A percentile compares a stretch with the other conserved stretches of the same genome.
Evolutionary conservation across 2,113 vertebrate genomes (phyloP).

Genomic region (Tamias sibiricus): DNA sequence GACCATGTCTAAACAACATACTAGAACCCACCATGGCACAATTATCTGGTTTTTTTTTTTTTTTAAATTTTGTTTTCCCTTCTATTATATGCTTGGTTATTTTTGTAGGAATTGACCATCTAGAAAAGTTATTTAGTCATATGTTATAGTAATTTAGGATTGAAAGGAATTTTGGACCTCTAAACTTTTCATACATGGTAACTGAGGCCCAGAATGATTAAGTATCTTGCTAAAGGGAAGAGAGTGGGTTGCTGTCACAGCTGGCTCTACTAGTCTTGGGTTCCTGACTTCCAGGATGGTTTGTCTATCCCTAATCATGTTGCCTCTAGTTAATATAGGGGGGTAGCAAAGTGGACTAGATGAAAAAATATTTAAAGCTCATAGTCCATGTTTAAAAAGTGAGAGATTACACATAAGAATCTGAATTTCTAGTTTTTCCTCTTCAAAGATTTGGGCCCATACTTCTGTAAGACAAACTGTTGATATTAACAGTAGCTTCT

Average conservation of each 20-base stretch:
- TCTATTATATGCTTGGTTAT: background rate
- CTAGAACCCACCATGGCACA: background rate
- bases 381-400: background rate
- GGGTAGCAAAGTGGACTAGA: background rate
- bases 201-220: background rate
- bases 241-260: background rate
- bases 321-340: background rate
- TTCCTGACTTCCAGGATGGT: background rate
- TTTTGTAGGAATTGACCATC: background rate
- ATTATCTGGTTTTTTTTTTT: background rate
- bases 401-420: background rate
- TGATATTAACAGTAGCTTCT: background rate
- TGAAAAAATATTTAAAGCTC: background rate
- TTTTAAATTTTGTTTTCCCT: too few relatives aligned
- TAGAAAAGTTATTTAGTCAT: background rate
- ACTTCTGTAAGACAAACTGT: background rate
- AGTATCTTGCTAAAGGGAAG: background rate
- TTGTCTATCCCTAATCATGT: background rate
- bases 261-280: too few relatives aligned
- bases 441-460: background rate
- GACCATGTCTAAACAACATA: background rate
- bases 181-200: background rate
- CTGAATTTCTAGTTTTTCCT: constrained; percentile 3
- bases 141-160: background rate
- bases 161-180: background rate